Conservation (phyloP, 2,113 vertebrate species). For the Tupaia tana region DNA sequence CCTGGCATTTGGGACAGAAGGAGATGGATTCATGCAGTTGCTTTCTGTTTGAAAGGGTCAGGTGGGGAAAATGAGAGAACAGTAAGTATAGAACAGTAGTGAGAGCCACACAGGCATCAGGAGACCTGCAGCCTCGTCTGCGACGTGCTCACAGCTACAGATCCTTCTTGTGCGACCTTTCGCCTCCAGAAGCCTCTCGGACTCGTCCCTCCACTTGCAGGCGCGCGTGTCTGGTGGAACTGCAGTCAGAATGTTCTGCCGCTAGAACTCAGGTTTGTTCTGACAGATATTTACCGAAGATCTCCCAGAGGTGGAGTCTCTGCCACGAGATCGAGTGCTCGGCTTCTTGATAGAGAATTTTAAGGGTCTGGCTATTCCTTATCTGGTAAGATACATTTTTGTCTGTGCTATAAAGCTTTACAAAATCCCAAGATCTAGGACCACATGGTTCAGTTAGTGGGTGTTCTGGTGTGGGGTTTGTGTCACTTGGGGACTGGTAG, state of each 20-base stretch:
- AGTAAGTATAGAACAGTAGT: too few relatives aligned
- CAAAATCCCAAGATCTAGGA: not conserved
- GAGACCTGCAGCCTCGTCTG: not conserved
- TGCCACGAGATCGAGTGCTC: conserved; percentile 94
- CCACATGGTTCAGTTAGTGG: not conserved
- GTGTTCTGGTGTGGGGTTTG: not conserved
- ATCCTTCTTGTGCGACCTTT: too few relatives aligned
- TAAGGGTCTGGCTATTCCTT: conserved; percentile 94
- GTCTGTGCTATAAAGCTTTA: conserved; percentile 23
- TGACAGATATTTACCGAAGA: conserved; percentile 98
- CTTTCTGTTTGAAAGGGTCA: not conserved
- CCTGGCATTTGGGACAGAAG: not conserved
- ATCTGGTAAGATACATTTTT: conserved; percentile 89
- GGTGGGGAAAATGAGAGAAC: not conserved
- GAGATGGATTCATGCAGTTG: not conserved
- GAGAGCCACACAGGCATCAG: not conserved
- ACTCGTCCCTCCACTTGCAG: not conserved
- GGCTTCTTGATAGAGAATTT: conserved; percentile 95
- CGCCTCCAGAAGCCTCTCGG: not conserved
- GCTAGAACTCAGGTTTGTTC: conserved; percentile 49
- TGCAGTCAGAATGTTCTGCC: not conserved
- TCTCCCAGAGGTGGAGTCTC: conserved; percentile 95
- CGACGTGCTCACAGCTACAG: rapidly evolving
- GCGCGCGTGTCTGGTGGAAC: not conserved
- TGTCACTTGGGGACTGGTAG: conserved; percentile 2